A percentile compares a stretch with the other conserved stretches of the same genome.
These are phyloP conservation scores for Epinephelus awoara DNA, from an alignment of 2,797 vertebrate species.

Conservation along the genomic window DNA sequence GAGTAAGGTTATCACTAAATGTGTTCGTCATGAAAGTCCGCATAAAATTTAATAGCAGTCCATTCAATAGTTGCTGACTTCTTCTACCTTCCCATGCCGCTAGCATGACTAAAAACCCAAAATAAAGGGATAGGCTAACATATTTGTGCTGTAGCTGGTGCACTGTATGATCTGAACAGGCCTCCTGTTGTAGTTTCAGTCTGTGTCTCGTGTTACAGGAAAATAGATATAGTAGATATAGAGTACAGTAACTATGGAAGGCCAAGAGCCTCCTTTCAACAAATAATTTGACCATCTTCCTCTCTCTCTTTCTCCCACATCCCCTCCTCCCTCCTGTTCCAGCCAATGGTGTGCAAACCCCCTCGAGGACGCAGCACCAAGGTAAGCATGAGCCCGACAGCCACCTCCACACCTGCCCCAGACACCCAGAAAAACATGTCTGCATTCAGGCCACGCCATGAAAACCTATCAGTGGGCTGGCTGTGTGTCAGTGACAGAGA, in stretches of 20 bases:
- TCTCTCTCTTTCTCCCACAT: slow-evolving; percentile 32
- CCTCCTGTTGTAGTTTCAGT: slow-evolving; percentile 75
- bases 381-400: slow-evolving; percentile 69
- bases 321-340: slow-evolving; percentile 47
- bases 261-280: slow-evolving; percentile 84
- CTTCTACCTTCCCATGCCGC: neutral
- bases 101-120: neutral
- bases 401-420: slow-evolving; percentile 15
- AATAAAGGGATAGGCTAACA: slow-evolving; percentile 3
- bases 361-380: slow-evolving; percentile 52
- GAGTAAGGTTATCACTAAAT: too few species aligned
- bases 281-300: slow-evolving; percentile 77
- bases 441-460: slow-evolving; percentile 34
- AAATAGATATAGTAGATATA: slow-evolving; percentile 84
- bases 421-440: slow-evolving; percentile 36
- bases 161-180: slow-evolving; percentile 59
- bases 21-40: neutral
- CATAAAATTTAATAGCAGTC: neutral
- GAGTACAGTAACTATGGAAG: slow-evolving; percentile 73
- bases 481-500: slow-evolving; percentile 46
- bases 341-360: slow-evolving; percentile 63
- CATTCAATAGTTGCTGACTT: too few species aligned
- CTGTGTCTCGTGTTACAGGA: slow-evolving; percentile 83
- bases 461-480: slow-evolving; percentile 37
- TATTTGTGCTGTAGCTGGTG: slow-evolving; percentile 25